These are phyloP conservation scores for Zoanthus solanderi DNA, from an alignment of 92 coral and sea anemone species.

Conservation along the genomic window DNA sequence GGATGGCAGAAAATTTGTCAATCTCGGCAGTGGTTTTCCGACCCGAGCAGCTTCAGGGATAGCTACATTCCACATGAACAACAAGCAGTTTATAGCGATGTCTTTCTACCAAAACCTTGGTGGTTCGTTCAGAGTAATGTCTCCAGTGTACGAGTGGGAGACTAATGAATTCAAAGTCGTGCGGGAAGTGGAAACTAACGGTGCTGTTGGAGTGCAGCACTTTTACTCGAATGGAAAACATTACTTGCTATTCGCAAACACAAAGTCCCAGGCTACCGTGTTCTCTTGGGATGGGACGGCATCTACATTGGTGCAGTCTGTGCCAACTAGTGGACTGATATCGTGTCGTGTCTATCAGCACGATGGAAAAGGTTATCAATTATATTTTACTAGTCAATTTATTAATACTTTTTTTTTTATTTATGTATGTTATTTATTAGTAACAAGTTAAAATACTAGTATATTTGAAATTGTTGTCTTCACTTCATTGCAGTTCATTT, in stretches of 20 bases:
- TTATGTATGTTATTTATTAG: background rate
- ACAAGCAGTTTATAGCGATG: slow-evolving; percentile 74
- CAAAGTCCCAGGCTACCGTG: slow-evolving; percentile 50
- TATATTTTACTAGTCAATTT: background rate
- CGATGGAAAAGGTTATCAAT: background rate
- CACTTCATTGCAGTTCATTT: slow-evolving; percentile 57
- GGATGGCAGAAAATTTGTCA: slow-evolving; percentile 64
- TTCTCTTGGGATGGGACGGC: background rate
- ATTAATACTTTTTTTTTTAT: background rate
- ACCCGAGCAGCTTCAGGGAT: slow-evolving; percentile 95
- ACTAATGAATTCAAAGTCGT: slow-evolving; percentile 53
- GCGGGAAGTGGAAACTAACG: slow-evolving; percentile 84
- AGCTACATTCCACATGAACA: slow-evolving; percentile 73
- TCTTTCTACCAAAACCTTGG: slow-evolving; percentile 80
- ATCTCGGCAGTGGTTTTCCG: slow-evolving; percentile 58
- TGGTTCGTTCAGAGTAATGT: slow-evolving; percentile 70
- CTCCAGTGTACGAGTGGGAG: slow-evolving; percentile 86
- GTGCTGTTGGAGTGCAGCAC: slow-evolving; percentile 90
- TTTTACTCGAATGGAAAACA: slow-evolving; percentile 75
- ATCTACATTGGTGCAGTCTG: background rate
- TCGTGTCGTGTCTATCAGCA: background rate
- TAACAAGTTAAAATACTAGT: background rate
- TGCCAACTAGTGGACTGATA: background rate
- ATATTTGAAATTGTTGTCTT: background rate
- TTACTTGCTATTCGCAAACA: slow-evolving; percentile 85